Conservation (phyloP, 2,113 vertebrate species). For the Cebus imitator region DNA sequence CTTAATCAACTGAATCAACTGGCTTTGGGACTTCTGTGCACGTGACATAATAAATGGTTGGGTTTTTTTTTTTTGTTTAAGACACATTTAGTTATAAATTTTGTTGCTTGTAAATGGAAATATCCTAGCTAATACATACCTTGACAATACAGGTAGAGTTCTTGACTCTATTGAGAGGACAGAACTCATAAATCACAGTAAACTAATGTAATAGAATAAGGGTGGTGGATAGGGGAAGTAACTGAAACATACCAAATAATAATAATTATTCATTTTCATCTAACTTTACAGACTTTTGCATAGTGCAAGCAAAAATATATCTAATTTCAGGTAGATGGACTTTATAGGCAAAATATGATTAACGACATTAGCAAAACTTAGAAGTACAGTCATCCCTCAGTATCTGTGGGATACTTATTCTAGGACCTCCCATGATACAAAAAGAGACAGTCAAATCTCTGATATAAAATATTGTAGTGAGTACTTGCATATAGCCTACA, state of each 20-base stretch:
- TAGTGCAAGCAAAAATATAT: neutral
- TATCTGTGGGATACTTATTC: neutral
- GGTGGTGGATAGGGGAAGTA: neutral
- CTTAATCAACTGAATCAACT: neutral
- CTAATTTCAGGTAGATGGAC: conserved; percentile 16
- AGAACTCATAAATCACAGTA: neutral
- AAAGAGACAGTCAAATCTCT: neutral
- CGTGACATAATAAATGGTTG: neutral
- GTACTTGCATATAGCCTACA: neutral
- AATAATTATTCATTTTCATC: neutral
- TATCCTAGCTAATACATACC: neutral
- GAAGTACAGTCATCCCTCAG: neutral
- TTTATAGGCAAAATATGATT: neutral
- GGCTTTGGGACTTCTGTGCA: neutral
- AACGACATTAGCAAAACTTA: conserved; percentile 26
- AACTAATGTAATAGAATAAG: neutral
- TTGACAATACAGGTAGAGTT: neutral
- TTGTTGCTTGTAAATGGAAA: neutral
- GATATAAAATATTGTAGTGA: neutral
- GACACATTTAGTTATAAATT: neutral
- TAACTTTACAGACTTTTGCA: conserved; percentile 25
- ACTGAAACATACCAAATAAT: neutral
- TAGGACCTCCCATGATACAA: neutral
- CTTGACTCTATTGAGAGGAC: neutral
- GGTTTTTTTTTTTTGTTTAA: neutral